Conservation (phyloP, 2,113 vertebrate genomes). For the Hiodon tergisus region DNA sequence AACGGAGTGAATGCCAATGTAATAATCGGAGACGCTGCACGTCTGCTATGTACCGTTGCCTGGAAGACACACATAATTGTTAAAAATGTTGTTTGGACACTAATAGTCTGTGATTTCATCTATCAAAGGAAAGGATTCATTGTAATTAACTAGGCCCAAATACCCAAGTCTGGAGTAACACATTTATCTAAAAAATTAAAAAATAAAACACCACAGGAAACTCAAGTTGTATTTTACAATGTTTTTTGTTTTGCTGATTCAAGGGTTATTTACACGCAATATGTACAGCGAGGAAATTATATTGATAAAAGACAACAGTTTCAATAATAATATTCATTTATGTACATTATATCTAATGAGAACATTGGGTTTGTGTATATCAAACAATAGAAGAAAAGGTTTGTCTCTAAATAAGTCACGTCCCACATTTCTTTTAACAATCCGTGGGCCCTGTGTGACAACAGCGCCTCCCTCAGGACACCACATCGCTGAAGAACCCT, state of each 20-base stretch:
- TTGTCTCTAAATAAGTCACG: slow-evolving; percentile 56
- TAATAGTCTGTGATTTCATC: too few relatives aligned
- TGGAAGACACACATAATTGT: too few relatives aligned
- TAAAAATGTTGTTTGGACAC: too few relatives aligned
- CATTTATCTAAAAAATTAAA: slow-evolving; percentile 59
- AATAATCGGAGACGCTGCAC: too few relatives aligned
- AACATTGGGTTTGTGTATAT: slow-evolving; percentile 30
- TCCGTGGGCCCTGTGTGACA: too few relatives aligned
- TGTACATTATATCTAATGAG: slow-evolving; percentile 55
- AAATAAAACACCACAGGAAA: slow-evolving; percentile 44
- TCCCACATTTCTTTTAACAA: slow-evolving; percentile 26
- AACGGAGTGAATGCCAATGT: too few relatives aligned
- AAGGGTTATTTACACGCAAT: slow-evolving; percentile 57
- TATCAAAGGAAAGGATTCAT: background rate
- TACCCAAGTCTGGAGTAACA: slow-evolving; percentile 28
- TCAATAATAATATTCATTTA: slow-evolving; percentile 51
- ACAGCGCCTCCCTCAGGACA: too few relatives aligned
- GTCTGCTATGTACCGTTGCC: too few relatives aligned
- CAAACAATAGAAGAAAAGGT: slow-evolving; percentile 39
- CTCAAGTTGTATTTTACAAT: slow-evolving; percentile 54
- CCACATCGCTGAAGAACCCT: too few relatives aligned
- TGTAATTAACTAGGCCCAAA: background rate
- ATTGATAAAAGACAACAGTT: slow-evolving; percentile 49
- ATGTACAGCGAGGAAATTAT: slow-evolving; percentile 34
- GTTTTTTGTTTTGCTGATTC: slow-evolving; percentile 41